Percentiles rank a stretch among this genome's conserved stretches.
phyloP scores from a whole-genome alignment of 2,888 invertebrate genomes.

The Spilarctia lutea region DNA sequence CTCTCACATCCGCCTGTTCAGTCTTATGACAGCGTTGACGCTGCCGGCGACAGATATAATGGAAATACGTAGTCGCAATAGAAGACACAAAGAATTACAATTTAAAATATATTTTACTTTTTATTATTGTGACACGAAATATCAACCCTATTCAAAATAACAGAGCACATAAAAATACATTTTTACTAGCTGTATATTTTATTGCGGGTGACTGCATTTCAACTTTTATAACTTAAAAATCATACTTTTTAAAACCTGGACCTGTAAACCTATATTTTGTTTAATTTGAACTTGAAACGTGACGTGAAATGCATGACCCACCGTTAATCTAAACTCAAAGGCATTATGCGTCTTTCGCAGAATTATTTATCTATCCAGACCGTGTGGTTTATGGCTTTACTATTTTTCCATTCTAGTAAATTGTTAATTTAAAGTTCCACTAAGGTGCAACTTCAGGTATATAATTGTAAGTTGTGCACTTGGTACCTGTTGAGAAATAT shows the following conservation, averaged over 20 bases:
- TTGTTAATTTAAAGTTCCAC: neutral
- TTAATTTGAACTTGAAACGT: neutral
- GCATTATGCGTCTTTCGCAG: slow-evolving; percentile 25
- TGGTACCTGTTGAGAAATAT: too few relatives aligned
- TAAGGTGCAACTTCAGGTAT: too few relatives aligned
- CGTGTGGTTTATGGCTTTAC: slow-evolving; percentile 4
- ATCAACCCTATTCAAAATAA: neutral
- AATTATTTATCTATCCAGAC: slow-evolving; percentile 25
- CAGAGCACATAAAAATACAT: neutral
- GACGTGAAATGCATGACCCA: slow-evolving; percentile 8
- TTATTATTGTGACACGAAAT: neutral
- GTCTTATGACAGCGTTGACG: neutral
- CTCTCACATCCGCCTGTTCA: neutral
- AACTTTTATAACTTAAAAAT: neutral
- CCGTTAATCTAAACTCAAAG: slow-evolving; percentile 2
- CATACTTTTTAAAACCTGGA: neutral
- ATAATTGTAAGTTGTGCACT: too few relatives aligned
- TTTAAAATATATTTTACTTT: neutral
- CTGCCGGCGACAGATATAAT: neutral
- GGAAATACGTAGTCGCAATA: neutral
- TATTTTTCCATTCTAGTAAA: neutral
- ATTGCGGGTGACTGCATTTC: neutral
- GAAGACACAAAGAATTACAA: neutral
- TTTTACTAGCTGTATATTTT: neutral
- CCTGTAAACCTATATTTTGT: neutral